phyloP scores from a whole-genome alignment of 1,140 invertebrate genomes.

The Lethrus apterus region DNA sequence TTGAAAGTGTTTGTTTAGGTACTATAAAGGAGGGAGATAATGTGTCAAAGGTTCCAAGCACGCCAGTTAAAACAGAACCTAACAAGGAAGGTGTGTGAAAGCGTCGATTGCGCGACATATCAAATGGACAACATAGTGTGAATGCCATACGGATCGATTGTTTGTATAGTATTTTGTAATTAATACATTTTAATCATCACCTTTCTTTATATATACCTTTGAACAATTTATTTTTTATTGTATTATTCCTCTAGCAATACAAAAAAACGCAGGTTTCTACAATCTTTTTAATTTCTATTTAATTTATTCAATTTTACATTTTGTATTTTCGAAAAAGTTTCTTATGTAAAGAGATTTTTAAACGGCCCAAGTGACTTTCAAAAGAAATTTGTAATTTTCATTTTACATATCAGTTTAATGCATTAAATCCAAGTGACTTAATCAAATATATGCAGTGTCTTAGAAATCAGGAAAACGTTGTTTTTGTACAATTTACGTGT shows the following conservation, averaged over 20 bases:
- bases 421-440: too few species aligned
- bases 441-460: too few species aligned
- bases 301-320: conserved; percentile 14
- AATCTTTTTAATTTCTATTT: conserved; percentile 11
- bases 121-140: conserved; percentile 23
- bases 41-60: conserved; percentile 2
- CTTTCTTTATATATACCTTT: conserved; percentile 12
- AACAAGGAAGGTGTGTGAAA: conserved; percentile 19
- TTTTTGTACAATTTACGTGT: too few species aligned
- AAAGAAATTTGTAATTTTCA: too few species aligned
- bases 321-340: not conserved
- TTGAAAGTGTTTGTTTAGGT: too few species aligned
- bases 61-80: conserved; percentile 11
- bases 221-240: conserved; percentile 20
- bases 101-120: conserved; percentile 24
- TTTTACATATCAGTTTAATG: too few species aligned
- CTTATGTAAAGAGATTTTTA: not conserved
- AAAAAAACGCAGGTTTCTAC: conserved; percentile 10
- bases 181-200: conserved; percentile 31
- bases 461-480: too few species aligned
- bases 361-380: too few species aligned
- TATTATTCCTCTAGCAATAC: conserved; percentile 29
- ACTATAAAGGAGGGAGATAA: conserved; percentile 7
- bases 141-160: conserved; percentile 26
- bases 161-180: conserved; percentile 34